Conservation (phyloP, 2,113 vertebrate genomes). For the Beaufortia kweichowensis region DNA sequence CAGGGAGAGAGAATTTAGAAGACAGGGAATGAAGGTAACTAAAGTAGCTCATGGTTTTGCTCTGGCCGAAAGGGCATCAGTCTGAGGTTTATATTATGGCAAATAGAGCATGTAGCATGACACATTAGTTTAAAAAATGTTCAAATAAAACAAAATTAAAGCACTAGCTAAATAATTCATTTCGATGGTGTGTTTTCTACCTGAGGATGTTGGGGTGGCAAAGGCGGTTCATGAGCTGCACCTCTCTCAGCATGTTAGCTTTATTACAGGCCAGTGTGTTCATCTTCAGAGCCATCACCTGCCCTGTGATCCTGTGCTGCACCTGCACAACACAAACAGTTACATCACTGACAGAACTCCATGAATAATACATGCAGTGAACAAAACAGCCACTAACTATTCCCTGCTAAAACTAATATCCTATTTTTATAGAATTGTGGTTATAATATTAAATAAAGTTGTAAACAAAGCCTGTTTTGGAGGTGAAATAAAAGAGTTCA, state of each 20-base stretch:
- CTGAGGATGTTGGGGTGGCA: slow-evolving; percentile 80
- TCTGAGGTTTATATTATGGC: too few species aligned
- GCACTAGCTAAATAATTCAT: too few species aligned
- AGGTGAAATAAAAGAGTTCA: too few species aligned
- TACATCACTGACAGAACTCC: background rate
- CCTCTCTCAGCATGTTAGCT: slow-evolving; percentile 94
- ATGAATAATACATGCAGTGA: slow-evolving; percentile 4
- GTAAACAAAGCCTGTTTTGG: too few species aligned
- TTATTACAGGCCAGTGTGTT: slow-evolving; percentile 94
- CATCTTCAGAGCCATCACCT: slow-evolving; percentile 99
- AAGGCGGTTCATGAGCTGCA: slow-evolving; percentile 96
- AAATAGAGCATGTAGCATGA: too few species aligned
- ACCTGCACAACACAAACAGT: slow-evolving; percentile 72
- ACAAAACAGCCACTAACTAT: background rate
- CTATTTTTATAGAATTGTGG: too few species aligned
- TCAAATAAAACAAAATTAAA: too few species aligned
- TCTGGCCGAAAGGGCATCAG: too few species aligned
- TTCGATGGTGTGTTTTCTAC: slow-evolving; percentile 57
- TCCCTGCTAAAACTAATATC: too few species aligned
- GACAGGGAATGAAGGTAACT: background rate
- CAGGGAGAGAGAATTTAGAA: background rate
- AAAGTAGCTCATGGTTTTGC: background rate
- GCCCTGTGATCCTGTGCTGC: slow-evolving; percentile 88
- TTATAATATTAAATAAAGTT: too few species aligned
- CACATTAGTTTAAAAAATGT: too few species aligned